A percentile compares a stretch with the other conserved stretches of the same genome.
Evolutionary conservation across 2,113 vertebrate genomes (phyloP).

Genomic region (Propithecus coquereli): DNA sequence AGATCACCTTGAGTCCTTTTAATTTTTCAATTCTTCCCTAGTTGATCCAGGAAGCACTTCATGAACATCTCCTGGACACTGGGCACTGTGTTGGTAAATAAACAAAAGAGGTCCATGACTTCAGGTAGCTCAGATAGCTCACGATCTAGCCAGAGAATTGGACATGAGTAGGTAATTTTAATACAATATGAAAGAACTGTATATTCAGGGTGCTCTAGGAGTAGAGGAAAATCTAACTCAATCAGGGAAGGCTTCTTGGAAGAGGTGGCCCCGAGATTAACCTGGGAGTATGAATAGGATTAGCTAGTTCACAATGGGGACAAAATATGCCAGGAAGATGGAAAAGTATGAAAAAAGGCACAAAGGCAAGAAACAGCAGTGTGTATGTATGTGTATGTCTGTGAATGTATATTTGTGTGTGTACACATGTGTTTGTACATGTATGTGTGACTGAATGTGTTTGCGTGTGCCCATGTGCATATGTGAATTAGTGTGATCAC

Average conservation of each 20-base stretch:
- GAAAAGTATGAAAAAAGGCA: background rate
- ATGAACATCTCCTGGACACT: background rate
- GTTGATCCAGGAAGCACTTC: background rate
- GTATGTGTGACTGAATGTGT: background rate
- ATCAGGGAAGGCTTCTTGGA: background rate
- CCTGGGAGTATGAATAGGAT: background rate
- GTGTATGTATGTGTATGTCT: background rate
- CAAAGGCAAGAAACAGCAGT: background rate
- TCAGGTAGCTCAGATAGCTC: background rate
- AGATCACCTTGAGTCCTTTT: background rate
- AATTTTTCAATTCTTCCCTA: background rate
- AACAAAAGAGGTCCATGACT: background rate
- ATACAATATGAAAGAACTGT: too few species aligned
- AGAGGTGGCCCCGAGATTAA: background rate
- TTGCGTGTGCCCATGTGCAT: background rate
- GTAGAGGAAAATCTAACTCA: background rate
- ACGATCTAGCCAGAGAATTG: background rate
- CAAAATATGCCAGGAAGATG: background rate
- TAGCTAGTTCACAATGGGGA: background rate
- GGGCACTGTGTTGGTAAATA: background rate
- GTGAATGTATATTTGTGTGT: accelerated
- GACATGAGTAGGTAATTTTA: background rate
- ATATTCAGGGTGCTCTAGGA: too few species aligned
- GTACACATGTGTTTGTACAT: background rate
- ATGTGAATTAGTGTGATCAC: background rate